Base-by-base conservation (phyloP, 2,113 vertebrate genomes). In the Odocoileus hemionus region DNA sequence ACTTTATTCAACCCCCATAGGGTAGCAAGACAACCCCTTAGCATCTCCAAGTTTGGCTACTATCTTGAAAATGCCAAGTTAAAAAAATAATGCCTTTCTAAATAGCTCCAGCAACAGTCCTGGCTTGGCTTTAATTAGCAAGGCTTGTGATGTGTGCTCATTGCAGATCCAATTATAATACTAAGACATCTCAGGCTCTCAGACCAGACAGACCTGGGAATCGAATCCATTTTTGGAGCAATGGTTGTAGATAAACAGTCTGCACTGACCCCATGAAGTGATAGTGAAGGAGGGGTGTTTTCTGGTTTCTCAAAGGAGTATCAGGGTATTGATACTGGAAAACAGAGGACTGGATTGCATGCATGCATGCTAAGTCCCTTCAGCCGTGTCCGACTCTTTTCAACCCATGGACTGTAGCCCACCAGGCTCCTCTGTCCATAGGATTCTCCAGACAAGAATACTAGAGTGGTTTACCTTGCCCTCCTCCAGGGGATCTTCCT, bases 281-380 rank as follows among this genome's bases (percentile, higher is more conserved):
- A 45, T 17, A 36, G 30, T 55, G 36, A 86, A 13, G 57, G 54
- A 67, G 23, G 16, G 13, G 25, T 87, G 14, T 33, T 86, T 80
- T 39, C 82, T 50, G 25, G 50, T 92, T 82, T 87, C 50, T 58
- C 39, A 70, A 50, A 67, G 25, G 50, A 14, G 33, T 25, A 4
- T n/a, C 23, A 64, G 43, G 36, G 1, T 70, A 54, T 13, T 33
- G 3, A 47, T 39, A 47, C 47, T 0, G 11, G 26, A 52, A 67
- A 36, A 61, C 6, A 19, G 36, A 92, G 13, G 39, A 33, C 36
- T 26, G 43, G 36, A 76, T 43, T 76, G 39, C 39, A 43, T 26
- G 23, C 1, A 0, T 26, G 36, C 0, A 0, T 43, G 36, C 3
- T 26, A 26, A 76, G 5, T 43, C 39, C 39, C 36, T 76, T 76